Conservation (phyloP, 1,140 invertebrate genomes). For the Drosophila fuyamai region DNA sequence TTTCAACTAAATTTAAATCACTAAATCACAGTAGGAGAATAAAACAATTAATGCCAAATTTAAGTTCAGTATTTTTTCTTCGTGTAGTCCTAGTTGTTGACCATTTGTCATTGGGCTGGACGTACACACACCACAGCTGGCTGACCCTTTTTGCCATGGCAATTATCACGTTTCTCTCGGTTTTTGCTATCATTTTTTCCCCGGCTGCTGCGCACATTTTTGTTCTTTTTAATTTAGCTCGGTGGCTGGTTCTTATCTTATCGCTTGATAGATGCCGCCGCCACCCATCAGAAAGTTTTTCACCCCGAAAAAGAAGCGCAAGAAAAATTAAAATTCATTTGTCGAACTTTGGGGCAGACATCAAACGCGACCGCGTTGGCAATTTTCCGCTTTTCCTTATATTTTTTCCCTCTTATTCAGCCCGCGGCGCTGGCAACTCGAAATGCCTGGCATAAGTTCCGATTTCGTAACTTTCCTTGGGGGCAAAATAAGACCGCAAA, state of each 20-base stretch:
- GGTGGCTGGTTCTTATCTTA: constrained; percentile 48
- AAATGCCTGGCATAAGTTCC: constrained; percentile 65
- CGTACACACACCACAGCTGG: constrained; percentile 47
- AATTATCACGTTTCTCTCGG: constrained; percentile 71
- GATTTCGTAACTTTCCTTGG: constrained; percentile 46
- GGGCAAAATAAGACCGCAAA: constrained; percentile 50
- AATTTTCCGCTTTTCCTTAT: constrained; percentile 24
- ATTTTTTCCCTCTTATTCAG: constrained; percentile 21
- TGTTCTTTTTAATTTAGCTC: constrained; percentile 50
- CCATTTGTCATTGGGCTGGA: constrained; percentile 70
- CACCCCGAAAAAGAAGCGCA: constrained; percentile 41
- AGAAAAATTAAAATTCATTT: constrained; percentile 72
- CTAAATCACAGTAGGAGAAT: too few relatives aligned
- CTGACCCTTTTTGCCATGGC: constrained; percentile 74
- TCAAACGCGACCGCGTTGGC: constrained; percentile 50
- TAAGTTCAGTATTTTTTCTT: not conserved
- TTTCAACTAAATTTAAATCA: too few relatives aligned
- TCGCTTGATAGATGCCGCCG: constrained; percentile 51
- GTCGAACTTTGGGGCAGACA: constrained; percentile 52
- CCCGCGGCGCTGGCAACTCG: constrained; percentile 28
- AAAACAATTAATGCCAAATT: not conserved
- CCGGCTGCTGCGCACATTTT: constrained; percentile 26
- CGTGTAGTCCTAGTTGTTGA: constrained; percentile 44
- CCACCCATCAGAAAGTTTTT: constrained; percentile 43
- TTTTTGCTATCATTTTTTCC: constrained; percentile 43